Base-by-base conservation (phyloP, 2,888 invertebrate genomes). In the Ectemnius continuus region DNA sequence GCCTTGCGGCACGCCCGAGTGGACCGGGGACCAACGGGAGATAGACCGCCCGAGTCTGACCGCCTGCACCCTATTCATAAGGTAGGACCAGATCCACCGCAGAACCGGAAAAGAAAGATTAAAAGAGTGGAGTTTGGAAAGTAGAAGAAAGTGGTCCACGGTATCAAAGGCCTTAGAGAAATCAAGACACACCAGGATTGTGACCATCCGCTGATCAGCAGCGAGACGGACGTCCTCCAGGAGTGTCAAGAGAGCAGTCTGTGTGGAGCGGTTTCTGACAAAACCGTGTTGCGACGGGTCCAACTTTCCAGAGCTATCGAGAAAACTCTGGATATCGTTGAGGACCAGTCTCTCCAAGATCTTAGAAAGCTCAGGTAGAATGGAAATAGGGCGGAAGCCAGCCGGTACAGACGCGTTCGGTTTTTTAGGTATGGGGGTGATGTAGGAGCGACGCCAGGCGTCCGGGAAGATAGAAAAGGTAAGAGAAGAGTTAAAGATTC, bases 221-320 rank as follows among this genome's bases (percentile, higher is more conserved):
- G 77, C 84, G 0, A 47, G 23, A 5, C 85, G 58, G 0, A 86
- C 71, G 57, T 87, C 79, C 23, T 87, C 84, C 0, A 76, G 18
- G 0, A 88, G 76, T n/a, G 79, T 76, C 0, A 83, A 16, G 0
- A 87, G 71, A 0, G 86, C 85, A 0, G 86, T 85, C 13, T 82
- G 70, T 0, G 87, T 86, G 26, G 85, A 81, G 28, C 70, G 73
- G 5, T 70, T 70, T 5, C 67, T 73, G 2, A 86, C 69, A 63
- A 84, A 88, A 0, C 84, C 88, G 0, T 86, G 85, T 63, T 88
- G 87, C 0, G 45, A 13, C 0, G 61, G 64, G 5, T 86, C 84
- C 0, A 88, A 64, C 1, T 86, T 57, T 5, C 81, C 62, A 60
- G 82, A 65, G 4, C 14, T 4, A n/a, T 81, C 79, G 0, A 88